Base-by-base conservation (phyloP, 2,113 vertebrate genomes). In the Leptosomus discolor region DNA sequence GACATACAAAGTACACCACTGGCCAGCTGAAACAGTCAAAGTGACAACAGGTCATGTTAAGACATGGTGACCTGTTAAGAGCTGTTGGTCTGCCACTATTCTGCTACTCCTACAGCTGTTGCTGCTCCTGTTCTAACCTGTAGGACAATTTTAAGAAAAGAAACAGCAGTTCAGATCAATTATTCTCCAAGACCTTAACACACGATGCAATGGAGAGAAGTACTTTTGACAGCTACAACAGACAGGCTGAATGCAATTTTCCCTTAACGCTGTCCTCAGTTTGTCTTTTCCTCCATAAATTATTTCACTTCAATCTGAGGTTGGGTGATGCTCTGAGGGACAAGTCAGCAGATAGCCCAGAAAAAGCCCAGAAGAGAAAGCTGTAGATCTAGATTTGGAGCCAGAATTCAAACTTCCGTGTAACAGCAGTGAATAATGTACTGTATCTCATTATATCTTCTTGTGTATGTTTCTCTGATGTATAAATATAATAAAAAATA, bases 1-100 rank as follows among this genome's bases (percentile, higher is more conserved):
- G 39, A 50, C 29, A 67, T 19, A 77, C 4, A 21, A 76, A 68
- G 26, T 26, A 81, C 0, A 0, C 3, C 21, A 46, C 18, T 36
- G 45, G 57, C 21, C 37, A 84, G 12, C 7, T 77, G 50, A 74
- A 57, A 68, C n/a, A 69, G 7, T 2, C 39, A 3, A 68, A 68
- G 11, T 24, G 45, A 71, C 57, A 88, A 32, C 4, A 70, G n/a
- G 27, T 69, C 56, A 34, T 18, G 41, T 34, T 29, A 92, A 64
- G 64, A 74, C 64, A 69, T 2, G 6, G 26, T 37, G 29, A 84
- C 26, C 32, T 58, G 9, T 22, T 65, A 75, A 37, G 39, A 63
- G 37, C 46, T 78, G 43, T 15, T 3, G 1, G 12, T 70, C 32
- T 67, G 36, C 34, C 51, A 54, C 58, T 75, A 15, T 22, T 51